Evolutionary conservation across 2,113 vertebrate species (phyloP).

Genomic region (Pygathrix nemaeus): DNA sequence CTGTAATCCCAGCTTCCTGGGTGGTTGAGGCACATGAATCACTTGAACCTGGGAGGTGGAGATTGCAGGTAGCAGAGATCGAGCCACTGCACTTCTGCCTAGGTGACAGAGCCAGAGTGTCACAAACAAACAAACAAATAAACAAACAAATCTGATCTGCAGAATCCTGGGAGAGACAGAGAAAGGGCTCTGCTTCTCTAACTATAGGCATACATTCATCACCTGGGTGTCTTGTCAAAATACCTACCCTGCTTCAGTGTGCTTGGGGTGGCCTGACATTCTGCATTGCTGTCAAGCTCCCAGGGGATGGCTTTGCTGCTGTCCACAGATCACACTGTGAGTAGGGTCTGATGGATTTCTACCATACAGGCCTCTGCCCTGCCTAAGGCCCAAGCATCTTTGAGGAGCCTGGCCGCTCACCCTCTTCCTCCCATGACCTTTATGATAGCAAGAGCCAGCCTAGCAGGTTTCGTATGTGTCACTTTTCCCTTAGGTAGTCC

Average conservation of each 20-base stretch:
- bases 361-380: neutral
- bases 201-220: neutral
- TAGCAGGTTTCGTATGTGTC: rapidly evolving
- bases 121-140: neutral
- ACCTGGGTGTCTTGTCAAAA: neutral
- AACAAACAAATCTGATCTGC: neutral
- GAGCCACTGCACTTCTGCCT: neutral
- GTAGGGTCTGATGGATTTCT: neutral
- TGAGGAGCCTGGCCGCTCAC: rapidly evolving
- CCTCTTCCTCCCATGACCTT: neutral
- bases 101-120: neutral
- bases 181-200: neutral
- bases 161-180: neutral
- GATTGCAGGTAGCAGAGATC: no score
- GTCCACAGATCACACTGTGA: neutral
- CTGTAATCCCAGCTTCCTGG: neutral
- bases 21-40: neutral
- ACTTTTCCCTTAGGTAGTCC: neutral
- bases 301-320: neutral
- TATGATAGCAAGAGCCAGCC: neutral
- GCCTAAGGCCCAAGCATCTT: neutral
- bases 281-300: neutral
- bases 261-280: neutral
- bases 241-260: neutral
- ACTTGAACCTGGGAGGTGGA: neutral